Percentiles rank a stretch among this genome's conserved stretches.
Evolutionary conservation across 2,797 vertebrate genomes (phyloP).

Genomic region (Hafferia zeledoni): DNA sequence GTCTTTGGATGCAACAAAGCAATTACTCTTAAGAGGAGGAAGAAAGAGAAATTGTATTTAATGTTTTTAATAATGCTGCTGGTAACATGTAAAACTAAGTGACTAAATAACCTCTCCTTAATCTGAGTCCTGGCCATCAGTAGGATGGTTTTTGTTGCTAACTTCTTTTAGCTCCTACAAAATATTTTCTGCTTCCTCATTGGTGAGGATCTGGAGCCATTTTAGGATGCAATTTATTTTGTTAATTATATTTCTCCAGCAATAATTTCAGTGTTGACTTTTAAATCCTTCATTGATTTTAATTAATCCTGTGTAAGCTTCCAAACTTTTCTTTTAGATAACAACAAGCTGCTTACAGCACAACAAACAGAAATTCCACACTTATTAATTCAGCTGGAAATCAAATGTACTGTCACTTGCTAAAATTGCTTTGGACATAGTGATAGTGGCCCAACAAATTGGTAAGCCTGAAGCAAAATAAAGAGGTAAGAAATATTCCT

Average conservation of each 20-base stretch:
- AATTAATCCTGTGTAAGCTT: slow-evolving; percentile 50
- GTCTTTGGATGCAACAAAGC: background rate
- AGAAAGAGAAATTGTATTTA: background rate
- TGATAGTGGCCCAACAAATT: background rate
- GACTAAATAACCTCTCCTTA: background rate
- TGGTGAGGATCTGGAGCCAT: background rate
- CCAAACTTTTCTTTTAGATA: slow-evolving; percentile 37
- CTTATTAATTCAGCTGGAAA: background rate
- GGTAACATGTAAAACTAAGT: background rate
- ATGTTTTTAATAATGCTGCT: background rate
- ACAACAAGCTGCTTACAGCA: slow-evolving; percentile 36
- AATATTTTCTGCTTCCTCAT: background rate
- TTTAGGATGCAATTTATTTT: slow-evolving; percentile 36
- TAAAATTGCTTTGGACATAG: background rate
- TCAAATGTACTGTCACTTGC: background rate
- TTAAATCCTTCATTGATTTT: slow-evolving; percentile 57
- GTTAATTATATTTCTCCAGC: slow-evolving; percentile 42
- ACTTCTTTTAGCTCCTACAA: background rate
- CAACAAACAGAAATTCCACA: background rate
- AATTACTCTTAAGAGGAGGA: background rate
- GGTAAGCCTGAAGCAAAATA: background rate
- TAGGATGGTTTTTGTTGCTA: background rate
- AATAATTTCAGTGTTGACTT: slow-evolving; percentile 42
- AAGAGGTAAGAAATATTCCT: background rate
- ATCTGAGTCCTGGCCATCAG: background rate